These are phyloP conservation scores for Crocallis elinguaria DNA, from an alignment of 2,888 invertebrate genomes.

Conservation along the genomic window DNA sequence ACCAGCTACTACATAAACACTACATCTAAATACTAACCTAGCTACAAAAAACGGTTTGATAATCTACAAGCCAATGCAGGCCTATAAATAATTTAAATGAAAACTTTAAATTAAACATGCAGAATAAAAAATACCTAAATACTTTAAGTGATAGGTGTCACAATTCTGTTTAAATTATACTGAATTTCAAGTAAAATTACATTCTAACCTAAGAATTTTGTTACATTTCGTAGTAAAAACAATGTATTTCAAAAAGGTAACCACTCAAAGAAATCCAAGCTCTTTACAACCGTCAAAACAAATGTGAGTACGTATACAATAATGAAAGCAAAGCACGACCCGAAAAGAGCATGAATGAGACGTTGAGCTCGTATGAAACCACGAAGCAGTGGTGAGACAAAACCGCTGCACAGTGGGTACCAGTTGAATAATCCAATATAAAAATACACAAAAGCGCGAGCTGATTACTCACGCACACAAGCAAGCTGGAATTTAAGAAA, in stretches of 20 bases:
- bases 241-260: neutral
- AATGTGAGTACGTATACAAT: slow-evolving; percentile 3
- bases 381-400: slow-evolving; percentile 5
- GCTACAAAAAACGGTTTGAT: too few relatives aligned
- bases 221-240: neutral
- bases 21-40: too few relatives aligned
- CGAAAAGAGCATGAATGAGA: slow-evolving; percentile 22
- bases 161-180: too few relatives aligned
- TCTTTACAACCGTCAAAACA: slow-evolving; percentile 2
- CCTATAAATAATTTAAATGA: too few relatives aligned
- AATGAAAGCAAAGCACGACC: slow-evolving; percentile 15
- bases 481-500: too few relatives aligned
- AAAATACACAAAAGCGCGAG: neutral
- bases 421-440: too few relatives aligned
- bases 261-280: neutral
- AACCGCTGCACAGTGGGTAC: neutral
- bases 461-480: neutral
- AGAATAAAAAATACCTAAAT: too few relatives aligned
- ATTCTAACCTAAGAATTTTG: neutral
- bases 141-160: too few relatives aligned
- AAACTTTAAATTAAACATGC: too few relatives aligned
- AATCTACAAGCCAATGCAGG: too few relatives aligned
- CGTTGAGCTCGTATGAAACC: slow-evolving; percentile 10
- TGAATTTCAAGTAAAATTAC: too few relatives aligned
- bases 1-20: too few relatives aligned